These are phyloP conservation scores for Vespertilio murinus DNA, from an alignment of 2,797 vertebrate species.

Conservation along the genomic window DNA sequence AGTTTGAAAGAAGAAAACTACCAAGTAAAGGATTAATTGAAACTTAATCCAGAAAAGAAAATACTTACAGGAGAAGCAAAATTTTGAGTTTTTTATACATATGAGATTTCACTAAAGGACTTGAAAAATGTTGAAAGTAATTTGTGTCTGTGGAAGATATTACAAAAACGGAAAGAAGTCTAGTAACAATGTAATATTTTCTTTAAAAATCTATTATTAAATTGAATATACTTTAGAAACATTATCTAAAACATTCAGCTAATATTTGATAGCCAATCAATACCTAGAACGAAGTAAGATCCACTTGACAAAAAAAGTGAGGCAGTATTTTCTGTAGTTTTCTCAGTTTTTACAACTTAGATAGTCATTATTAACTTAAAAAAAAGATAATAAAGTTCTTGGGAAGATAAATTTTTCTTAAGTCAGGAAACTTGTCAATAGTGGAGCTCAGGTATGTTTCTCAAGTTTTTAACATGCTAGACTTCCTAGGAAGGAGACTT, in stretches of 20 bases:
- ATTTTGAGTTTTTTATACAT: background rate
- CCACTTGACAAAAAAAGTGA: background rate
- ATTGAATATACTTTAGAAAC: background rate
- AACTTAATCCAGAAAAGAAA: background rate
- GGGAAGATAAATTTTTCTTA: background rate
- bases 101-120: background rate
- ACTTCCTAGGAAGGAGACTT: background rate
- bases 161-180: background rate
- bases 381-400: background rate
- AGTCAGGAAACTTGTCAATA: background rate
- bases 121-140: background rate
- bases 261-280: background rate
- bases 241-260: background rate
- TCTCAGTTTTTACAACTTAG: background rate
- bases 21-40: background rate
- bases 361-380: background rate
- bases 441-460: background rate
- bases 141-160: background rate
- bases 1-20: background rate
- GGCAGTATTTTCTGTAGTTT: background rate
- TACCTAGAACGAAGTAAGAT: background rate
- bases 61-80: background rate
- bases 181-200: background rate
- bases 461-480: background rate
- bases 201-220: background rate